Percentiles rank a stretch among this genome's conserved stretches.
These are phyloP conservation scores for Conger conger DNA, from an alignment of 2,113 vertebrate genomes.

Conservation along the genomic window DNA sequence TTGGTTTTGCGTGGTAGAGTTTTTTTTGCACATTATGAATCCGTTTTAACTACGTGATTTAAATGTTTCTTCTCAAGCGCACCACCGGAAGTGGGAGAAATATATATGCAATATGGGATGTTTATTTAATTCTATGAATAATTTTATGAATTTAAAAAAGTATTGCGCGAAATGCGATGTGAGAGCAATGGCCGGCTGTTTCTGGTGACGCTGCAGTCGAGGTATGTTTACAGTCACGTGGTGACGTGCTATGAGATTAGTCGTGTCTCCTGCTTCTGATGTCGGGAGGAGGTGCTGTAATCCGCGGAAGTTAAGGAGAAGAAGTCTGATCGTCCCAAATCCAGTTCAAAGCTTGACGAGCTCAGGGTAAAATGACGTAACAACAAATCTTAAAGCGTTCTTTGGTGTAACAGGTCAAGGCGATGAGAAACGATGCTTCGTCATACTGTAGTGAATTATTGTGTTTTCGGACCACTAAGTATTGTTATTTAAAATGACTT, in stretches of 20 bases:
- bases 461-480: not conserved
- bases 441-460: not conserved
- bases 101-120: not conserved
- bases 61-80: not conserved
- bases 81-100: not conserved
- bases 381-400: not conserved
- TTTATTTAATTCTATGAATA: too few species aligned
- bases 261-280: conserved; percentile 3
- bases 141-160: too few species aligned
- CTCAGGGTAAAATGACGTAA: conserved; percentile 18
- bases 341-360: conserved; percentile 17
- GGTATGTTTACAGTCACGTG: not conserved
- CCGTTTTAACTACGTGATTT: not conserved
- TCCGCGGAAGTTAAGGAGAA: conserved; percentile 26
- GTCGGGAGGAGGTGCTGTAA: conserved; percentile 38
- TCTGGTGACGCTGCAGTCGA: not conserved
- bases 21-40: not conserved
- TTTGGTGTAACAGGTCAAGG: not conserved
- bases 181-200: not conserved
- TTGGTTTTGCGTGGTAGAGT: not conserved
- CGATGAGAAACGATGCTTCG: not conserved
- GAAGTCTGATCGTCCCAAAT: conserved; percentile 23
- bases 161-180: not conserved
- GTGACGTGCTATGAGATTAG: not conserved
- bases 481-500: not conserved